phyloP scores from a whole-genome alignment of 2,113 vertebrate genomes.

The Paraplagusia blochii region DNA sequence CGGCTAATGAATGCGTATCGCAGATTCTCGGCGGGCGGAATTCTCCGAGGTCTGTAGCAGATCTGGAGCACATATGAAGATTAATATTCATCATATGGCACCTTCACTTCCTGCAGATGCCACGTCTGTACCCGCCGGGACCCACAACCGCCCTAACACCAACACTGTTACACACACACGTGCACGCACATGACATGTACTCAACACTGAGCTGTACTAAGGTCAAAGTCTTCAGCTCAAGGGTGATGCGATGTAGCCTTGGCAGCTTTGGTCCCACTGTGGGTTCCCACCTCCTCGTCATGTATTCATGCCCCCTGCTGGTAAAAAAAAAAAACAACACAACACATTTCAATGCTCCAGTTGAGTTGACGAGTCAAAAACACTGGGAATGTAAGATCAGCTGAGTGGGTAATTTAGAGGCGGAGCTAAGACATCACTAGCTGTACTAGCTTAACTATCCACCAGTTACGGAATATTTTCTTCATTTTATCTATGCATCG shows the following conservation, averaged over 20 bases:
- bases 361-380: slow-evolving; percentile 19
- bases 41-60: slow-evolving; percentile 12
- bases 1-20: slow-evolving; percentile 38
- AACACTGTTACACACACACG: slow-evolving; percentile 40
- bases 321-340: slow-evolving; percentile 41
- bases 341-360: slow-evolving; percentile 36
- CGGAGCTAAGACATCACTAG: neutral
- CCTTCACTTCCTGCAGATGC: slow-evolving; percentile 34
- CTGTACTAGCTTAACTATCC: too few species aligned
- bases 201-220: slow-evolving; percentile 37
- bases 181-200: slow-evolving; percentile 21
- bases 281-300: slow-evolving; percentile 36
- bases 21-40: slow-evolving; percentile 14
- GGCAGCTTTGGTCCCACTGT: slow-evolving; percentile 49
- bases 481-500: too few species aligned
- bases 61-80: slow-evolving; percentile 32
- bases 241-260: slow-evolving; percentile 41
- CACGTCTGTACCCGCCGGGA: slow-evolving; percentile 38
- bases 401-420: slow-evolving; percentile 26
- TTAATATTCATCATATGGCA: slow-evolving; percentile 63
- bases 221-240: slow-evolving; percentile 64
- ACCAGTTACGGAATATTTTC: too few species aligned
- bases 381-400: slow-evolving; percentile 41
- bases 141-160: slow-evolving; percentile 33
- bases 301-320: slow-evolving; percentile 51